Conservation (phyloP, 2,797 vertebrate genomes). For the Peromyscus melanophrys region DNA sequence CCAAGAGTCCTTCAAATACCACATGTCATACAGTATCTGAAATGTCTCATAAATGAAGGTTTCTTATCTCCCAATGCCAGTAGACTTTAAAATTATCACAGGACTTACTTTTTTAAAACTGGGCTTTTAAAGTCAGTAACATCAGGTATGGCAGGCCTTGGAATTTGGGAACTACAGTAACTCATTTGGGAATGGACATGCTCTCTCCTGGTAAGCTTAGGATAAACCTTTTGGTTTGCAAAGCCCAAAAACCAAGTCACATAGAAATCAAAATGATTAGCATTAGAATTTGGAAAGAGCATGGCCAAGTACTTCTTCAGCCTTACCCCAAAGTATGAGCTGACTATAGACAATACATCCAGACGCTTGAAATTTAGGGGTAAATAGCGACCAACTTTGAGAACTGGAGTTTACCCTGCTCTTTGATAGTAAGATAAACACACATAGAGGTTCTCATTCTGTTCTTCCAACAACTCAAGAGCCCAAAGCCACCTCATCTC, state of each 20-base stretch:
- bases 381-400: background rate
- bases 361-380: background rate
- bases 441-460: background rate
- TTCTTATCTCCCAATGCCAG: background rate
- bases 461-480: constrained; percentile 11
- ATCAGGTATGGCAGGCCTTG: constrained; percentile 41
- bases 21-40: background rate
- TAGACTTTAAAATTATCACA: background rate
- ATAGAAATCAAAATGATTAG: background rate
- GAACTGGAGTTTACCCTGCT: background rate
- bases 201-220: background rate
- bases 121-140: constrained; percentile 35
- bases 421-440: constrained; percentile 40
- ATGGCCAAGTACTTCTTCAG: background rate
- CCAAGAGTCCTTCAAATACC: background rate
- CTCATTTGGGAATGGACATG: background rate
- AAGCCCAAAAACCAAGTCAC: background rate
- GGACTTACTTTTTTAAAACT: background rate
- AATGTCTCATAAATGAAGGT: background rate
- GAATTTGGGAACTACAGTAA: no score
- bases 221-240: background rate
- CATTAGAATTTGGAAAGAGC: background rate
- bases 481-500: background rate
- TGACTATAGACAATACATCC: background rate
- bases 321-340: background rate